Conservation (phyloP, 2,888 invertebrate species). For the Cybosia mesomella region DNA sequence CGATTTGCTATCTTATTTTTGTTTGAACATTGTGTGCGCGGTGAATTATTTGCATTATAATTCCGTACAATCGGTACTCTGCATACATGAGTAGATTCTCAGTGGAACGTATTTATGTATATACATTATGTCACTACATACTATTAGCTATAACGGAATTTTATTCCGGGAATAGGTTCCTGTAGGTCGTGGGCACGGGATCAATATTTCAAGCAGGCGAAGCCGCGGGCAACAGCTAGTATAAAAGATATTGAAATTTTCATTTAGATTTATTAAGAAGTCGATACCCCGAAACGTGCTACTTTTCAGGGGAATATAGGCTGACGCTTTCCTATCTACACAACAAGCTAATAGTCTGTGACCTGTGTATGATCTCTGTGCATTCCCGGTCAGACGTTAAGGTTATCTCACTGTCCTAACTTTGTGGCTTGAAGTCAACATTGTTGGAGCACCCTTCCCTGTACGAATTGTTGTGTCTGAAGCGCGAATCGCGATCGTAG, state of each 20-base stretch:
- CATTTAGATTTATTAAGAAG: neutral
- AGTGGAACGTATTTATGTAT: neutral
- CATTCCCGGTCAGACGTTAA: slow-evolving; percentile 28
- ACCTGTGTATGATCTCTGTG: neutral
- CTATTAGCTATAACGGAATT: neutral
- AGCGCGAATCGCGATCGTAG: no score
- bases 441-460: neutral
- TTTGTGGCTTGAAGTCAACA: slow-evolving; percentile 6
- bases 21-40: slow-evolving; percentile 14
- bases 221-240: no score
- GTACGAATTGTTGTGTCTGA: neutral
- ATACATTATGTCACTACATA: neutral
- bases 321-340: neutral
- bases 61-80: slow-evolving; percentile 28
- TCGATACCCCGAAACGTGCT: neutral
- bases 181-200: neutral
- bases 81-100: slow-evolving; percentile 23
- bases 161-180: no score
- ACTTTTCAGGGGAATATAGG: neutral
- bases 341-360: neutral
- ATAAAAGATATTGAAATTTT: no score
- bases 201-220: no score
- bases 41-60: slow-evolving; percentile 42
- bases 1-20: slow-evolving; percentile 35
- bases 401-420: slow-evolving; percentile 46